Percentiles rank a stretch among this genome's conserved stretches.
Evolutionary conservation across 2,797 vertebrate species (phyloP).

Genomic region (Sebastolobus alascanus): DNA sequence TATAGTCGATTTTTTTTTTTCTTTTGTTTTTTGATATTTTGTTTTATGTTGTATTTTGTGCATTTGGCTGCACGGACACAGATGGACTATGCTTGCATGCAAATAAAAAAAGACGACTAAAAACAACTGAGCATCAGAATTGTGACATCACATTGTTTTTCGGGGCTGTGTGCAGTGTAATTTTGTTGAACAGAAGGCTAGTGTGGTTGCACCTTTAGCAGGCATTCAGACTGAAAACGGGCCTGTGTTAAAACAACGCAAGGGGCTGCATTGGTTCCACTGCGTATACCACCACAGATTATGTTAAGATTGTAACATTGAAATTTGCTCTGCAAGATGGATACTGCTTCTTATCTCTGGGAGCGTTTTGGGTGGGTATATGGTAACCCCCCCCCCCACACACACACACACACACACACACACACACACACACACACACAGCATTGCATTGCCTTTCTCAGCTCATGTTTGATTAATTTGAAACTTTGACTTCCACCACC

Average conservation of each 20-base stretch:
- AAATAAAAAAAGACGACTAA: neutral
- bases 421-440: too few species aligned
- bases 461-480: constrained; percentile 68
- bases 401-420: neutral
- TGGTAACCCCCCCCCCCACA: neutral
- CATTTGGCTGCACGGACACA: neutral
- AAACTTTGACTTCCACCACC: constrained; percentile 54
- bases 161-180: neutral
- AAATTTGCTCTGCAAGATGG: neutral
- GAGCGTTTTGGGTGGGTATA: neutral
- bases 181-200: neutral
- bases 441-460: constrained; percentile 15
- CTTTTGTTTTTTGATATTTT: neutral
- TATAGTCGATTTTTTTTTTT: neutral
- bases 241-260: too few species aligned
- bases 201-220: neutral
- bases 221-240: neutral
- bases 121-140: neutral
- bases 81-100: neutral
- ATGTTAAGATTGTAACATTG: neutral
- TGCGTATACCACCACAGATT: neutral
- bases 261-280: neutral
- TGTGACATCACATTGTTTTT: neutral
- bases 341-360: neutral
- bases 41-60: neutral